Evolutionary conservation across 2,888 invertebrate species (phyloP), one percentile per base, ranked within the genome.

Genomic region (Agonopterix heracliana): DNA sequence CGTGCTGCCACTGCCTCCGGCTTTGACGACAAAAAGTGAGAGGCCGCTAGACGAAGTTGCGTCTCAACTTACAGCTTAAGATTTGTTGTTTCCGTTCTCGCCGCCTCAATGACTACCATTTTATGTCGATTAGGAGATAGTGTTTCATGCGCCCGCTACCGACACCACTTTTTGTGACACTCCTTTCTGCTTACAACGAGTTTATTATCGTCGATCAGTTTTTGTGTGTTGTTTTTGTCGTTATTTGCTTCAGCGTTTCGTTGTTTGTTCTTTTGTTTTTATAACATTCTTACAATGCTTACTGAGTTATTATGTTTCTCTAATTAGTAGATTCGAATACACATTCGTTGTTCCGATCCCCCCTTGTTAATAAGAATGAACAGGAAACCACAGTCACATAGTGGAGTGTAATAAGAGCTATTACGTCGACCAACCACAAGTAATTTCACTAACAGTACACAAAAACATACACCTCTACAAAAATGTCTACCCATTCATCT

Each of bases 401-500:
- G 66, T 70, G 64, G 61, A 64, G 68, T 58, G 78, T 79, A 83
- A 84, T 79, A 74, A 74, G 74, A 73, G 64, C 74, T 72, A 80
- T 83, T 80, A 81, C 64, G 68, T 73, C 77, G 70, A 68, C 81
- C 80, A 81, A 86, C 86, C 86, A 69, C 86, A 83, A 74, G 73
- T 73, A 77, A 77, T 80, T 78, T 75, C 62, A 78, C 74, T 76
- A 63, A 62, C 73, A 67, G 73, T 76, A 78, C 78, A 81, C 78
- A 83, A 82, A 84, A 83, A 85, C 81, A 81, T 72, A 81, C 76
- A 81, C 80, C 75, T 82, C 75, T 80, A 79, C 81, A 81, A 84
- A 86, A 86, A 87, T 85, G 83, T 79, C 68, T 79, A 72, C 74
- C 82, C 85, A 87, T 88, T 84, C 83, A 81, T 88, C 87, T 87